These are phyloP conservation scores for Circaetus gallicus DNA, from an alignment of 2,113 vertebrate genomes.

Conservation along the genomic window DNA sequence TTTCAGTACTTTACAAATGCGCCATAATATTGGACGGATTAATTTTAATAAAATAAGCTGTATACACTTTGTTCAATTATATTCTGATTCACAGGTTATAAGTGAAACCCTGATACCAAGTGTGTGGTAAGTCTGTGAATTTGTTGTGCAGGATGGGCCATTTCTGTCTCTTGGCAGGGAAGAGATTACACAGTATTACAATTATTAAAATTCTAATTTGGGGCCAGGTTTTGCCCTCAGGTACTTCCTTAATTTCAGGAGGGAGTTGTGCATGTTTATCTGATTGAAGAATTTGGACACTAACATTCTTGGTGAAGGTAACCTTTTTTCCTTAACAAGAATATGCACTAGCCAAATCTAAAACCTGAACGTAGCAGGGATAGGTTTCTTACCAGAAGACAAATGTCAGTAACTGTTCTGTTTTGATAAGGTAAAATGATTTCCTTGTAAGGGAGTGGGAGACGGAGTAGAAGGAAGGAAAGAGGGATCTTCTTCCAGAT, in stretches of 20 bases:
- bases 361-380: not conserved
- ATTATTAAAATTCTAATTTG: constrained; percentile 48
- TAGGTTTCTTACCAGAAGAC: constrained; percentile 6
- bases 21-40: not conserved
- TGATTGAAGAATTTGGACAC: constrained; percentile 31
- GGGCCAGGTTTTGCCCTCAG: constrained; percentile 25
- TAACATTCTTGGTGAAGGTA: not conserved
- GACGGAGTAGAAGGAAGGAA: constrained; percentile 48
- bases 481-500: constrained; percentile 65
- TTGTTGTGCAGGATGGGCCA: not conserved
- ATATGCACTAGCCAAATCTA: not conserved
- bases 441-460: constrained; percentile 38
- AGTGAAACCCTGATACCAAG: not conserved
- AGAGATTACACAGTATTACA: not conserved
- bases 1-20: not conserved
- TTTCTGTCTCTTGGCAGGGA: constrained; percentile 20
- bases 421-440: constrained; percentile 39
- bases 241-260: constrained; percentile 48
- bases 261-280: constrained; percentile 10
- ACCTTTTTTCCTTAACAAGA: not conserved
- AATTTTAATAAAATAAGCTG: not conserved
- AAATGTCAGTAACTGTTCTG: constrained; percentile 6
- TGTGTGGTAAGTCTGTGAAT: not conserved
- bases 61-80: not conserved
- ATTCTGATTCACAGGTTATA: not conserved